phyloP scores from a whole-genome alignment of 2,888 invertebrate genomes.

The Parnassius glacialis region DNA sequence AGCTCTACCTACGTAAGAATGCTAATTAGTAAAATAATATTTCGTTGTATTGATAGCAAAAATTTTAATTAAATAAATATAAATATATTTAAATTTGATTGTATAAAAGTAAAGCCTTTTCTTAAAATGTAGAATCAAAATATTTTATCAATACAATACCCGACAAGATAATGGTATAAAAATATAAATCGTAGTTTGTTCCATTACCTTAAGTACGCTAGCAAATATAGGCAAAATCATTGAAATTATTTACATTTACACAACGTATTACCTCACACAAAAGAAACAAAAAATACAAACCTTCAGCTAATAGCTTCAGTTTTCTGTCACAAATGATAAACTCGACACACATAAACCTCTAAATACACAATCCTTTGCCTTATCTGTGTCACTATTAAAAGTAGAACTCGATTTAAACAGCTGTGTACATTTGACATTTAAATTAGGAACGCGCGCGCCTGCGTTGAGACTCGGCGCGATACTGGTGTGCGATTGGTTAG shows the following conservation, averaged over 20 bases:
- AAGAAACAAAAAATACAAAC: constrained; percentile 44
- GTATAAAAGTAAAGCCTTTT: too few species aligned
- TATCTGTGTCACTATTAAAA: constrained; percentile 22
- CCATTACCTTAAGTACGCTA: too few species aligned
- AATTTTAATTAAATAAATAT: too few species aligned
- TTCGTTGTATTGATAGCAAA: too few species aligned
- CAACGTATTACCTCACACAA: constrained; percentile 43
- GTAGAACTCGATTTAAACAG: constrained; percentile 21
- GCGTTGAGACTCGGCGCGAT: constrained; percentile 49
- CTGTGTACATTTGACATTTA: constrained; percentile 28
- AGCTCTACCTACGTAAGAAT: too few species aligned
- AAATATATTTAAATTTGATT: too few species aligned
- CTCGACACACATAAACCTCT: constrained; percentile 7
- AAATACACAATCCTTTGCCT: constrained; percentile 7
- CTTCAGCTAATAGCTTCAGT: constrained; percentile 36
- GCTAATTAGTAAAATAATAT: too few species aligned
- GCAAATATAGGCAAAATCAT: constrained; percentile 46
- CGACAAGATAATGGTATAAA: too few species aligned
- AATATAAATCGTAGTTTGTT: too few species aligned
- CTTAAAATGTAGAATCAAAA: too few species aligned
- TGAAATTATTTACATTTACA: constrained; percentile 47
- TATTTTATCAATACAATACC: too few species aligned
- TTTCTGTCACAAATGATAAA: constrained; percentile 26
- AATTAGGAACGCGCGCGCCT: constrained; percentile 52
- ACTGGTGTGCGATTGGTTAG: constrained; percentile 61